Evolutionary conservation across 2,888 invertebrate species (phyloP), one percentile per base, ranked within the genome.

Genomic region (Thalpophila matura): DNA sequence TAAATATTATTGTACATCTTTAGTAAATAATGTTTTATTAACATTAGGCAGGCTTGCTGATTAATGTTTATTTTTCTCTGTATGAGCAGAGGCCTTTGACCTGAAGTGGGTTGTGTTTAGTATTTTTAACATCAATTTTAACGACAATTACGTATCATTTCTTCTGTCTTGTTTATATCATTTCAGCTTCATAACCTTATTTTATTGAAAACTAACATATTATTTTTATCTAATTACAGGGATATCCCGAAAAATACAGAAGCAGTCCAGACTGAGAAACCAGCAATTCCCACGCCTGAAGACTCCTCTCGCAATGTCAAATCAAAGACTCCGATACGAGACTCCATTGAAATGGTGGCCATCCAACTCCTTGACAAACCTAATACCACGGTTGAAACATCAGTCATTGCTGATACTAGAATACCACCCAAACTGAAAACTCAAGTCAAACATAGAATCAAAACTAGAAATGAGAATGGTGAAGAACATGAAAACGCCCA

Each of bases 351-450:
- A 86, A 92, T 95, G 81, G 95, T 96, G 10, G 93, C 96, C 1
- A 95, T 93, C 66, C 96, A 96, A 86, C 85, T 96, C 9, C 88
- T 96, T 43, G 95, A 96, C 6, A 91, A 94, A 81, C 91, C 83
- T 3, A 94, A 92, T 57, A 76, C 86, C 18, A 87, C 92, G 1
- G 78, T 77, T 1, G 87, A 89, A 54, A 79, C 90, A 26, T 91
- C 95, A 31, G 88, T 96, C 22, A 91, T 95, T 9, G 86, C 95
- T 6, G 96, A 97, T 75, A 95, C 95, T 0, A 94, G 96, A 88
- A 96, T 96, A 69, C 96, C 96, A 18, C 96, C 96, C 4, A 96
- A 95, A 87, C 83, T 96, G 1, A 96, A 96, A 85, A 94, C 92
- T 54, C 96, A 96, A 83, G 77, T 93, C 10, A 95, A 94, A 80